A percentile compares a stretch with the other conserved stretches of the same genome.
These are phyloP conservation scores for Fragariocoptes setiger DNA, from an alignment of 1,140 invertebrate genomes.

Conservation along the genomic window DNA sequence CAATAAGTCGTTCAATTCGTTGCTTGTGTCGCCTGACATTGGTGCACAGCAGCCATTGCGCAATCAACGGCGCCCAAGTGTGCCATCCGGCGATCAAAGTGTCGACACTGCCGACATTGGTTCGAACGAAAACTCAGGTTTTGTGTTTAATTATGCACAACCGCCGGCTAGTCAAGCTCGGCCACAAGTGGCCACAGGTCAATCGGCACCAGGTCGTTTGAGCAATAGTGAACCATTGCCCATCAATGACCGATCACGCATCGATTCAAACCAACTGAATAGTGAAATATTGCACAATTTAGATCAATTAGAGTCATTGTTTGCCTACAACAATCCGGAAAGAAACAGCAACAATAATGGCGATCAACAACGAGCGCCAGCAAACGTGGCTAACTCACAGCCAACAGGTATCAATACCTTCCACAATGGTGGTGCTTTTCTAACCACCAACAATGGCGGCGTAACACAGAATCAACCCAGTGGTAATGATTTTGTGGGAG, in stretches of 20 bases:
- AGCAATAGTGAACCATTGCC: no score
- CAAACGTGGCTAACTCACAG: neutral
- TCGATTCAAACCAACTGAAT: no score
- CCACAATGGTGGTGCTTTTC: neutral
- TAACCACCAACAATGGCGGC: neutral
- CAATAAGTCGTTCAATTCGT: constrained; percentile 4
- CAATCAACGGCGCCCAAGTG: no score
- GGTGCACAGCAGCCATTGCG: neutral
- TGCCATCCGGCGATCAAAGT: no score
- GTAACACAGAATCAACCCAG: no score
- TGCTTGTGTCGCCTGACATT: constrained; percentile 1
- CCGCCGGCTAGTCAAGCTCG: neutral
- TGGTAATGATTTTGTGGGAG: no score
- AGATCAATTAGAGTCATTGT: neutral
- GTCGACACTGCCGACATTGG: neutral
- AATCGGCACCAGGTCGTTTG: no score
- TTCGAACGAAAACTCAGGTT: neutral
- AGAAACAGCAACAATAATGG: neutral
- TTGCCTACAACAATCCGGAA: neutral
- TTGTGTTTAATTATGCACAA: neutral
- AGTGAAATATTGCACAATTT: neutral
- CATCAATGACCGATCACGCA: no score
- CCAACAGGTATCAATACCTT: neutral
- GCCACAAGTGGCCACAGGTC: neutral
- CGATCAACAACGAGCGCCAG: neutral